phyloP scores from a whole-genome alignment of 1,140 invertebrate genomes.

The Saccostrea echinata region DNA sequence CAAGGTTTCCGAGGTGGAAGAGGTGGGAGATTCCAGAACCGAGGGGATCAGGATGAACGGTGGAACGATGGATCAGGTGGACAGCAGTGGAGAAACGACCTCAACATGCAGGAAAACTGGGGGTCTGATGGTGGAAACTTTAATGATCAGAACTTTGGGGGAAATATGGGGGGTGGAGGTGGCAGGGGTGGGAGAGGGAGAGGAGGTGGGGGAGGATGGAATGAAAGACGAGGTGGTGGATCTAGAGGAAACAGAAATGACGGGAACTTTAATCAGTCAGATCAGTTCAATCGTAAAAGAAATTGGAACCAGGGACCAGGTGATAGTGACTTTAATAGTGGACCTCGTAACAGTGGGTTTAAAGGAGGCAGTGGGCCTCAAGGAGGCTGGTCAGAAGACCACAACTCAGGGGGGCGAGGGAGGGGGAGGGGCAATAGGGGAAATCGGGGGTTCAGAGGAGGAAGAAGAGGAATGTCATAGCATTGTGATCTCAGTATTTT shows the following conservation, averaged over 20 bases:
- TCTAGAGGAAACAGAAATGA: constrained; percentile 3
- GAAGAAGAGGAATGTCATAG: constrained; percentile 25
- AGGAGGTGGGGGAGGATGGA: constrained; percentile 41
- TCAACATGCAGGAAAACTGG: constrained; percentile 27
- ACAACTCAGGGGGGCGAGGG: constrained; percentile 51
- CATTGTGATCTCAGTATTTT: constrained; percentile 31
- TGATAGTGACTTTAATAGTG: constrained; percentile 52
- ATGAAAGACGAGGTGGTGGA: constrained; percentile 43
- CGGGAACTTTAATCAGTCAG: constrained; percentile 40
- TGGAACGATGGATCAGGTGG: background rate
- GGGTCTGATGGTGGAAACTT: background rate
- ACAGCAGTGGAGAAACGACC: constrained; percentile 3
- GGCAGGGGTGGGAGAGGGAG: constrained; percentile 46
- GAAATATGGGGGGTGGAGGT: constrained; percentile 59
- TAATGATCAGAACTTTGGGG: constrained; percentile 44
- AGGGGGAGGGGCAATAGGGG: constrained; percentile 47
- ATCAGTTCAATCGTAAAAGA: constrained; percentile 47
- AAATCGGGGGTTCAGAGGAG: constrained; percentile 54
- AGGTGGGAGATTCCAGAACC: constrained; percentile 8
- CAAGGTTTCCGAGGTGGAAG: background rate
- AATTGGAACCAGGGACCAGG: constrained; percentile 55
- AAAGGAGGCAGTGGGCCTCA: constrained; percentile 57
- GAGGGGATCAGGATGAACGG: background rate
- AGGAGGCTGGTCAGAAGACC: constrained; percentile 57
- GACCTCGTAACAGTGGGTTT: constrained; percentile 49